Percentiles rank a stretch among this genome's conserved stretches.
phyloP scores from a whole-genome alignment of 2,888 invertebrate species.

The Synanthedon vespiformis region DNA sequence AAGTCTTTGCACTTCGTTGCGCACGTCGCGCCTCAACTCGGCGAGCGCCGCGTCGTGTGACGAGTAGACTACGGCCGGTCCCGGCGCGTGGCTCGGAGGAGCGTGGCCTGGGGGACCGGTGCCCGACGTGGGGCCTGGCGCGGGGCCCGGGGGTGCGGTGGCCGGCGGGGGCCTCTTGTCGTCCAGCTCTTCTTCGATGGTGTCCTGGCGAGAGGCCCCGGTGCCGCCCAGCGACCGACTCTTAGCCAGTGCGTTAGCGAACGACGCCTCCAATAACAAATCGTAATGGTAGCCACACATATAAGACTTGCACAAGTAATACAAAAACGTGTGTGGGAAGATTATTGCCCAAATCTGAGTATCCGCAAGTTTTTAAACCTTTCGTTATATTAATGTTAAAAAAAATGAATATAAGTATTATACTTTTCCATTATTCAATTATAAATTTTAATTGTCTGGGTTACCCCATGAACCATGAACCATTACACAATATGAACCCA shows the following conservation, averaged over 20 bases:
- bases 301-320: too few species aligned
- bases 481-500: too few species aligned
- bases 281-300: too few species aligned
- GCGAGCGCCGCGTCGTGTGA: conserved; percentile 69
- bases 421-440: too few species aligned
- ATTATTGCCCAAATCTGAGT: too few species aligned
- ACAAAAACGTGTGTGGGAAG: too few species aligned
- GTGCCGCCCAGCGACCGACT: conserved; percentile 58
- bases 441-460: too few species aligned
- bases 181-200: conserved; percentile 80
- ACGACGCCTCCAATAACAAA: conserved; percentile 31
- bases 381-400: too few species aligned
- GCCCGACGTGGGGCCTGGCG: conserved; percentile 22
- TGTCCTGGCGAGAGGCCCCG: conserved; percentile 74
- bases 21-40: conserved; percentile 52
- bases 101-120: conserved; percentile 20
- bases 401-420: too few species aligned
- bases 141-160: conserved; percentile 24
- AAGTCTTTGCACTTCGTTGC: conserved; percentile 53
- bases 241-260: conserved; percentile 36
- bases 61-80: conserved; percentile 16
- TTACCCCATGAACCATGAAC: too few species aligned
- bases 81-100: conserved; percentile 22
- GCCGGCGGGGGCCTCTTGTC: conserved; percentile 39
- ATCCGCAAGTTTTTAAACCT: too few species aligned